phyloP scores from a whole-genome alignment of 2,113 vertebrate species.

The Sturnus vulgaris region DNA sequence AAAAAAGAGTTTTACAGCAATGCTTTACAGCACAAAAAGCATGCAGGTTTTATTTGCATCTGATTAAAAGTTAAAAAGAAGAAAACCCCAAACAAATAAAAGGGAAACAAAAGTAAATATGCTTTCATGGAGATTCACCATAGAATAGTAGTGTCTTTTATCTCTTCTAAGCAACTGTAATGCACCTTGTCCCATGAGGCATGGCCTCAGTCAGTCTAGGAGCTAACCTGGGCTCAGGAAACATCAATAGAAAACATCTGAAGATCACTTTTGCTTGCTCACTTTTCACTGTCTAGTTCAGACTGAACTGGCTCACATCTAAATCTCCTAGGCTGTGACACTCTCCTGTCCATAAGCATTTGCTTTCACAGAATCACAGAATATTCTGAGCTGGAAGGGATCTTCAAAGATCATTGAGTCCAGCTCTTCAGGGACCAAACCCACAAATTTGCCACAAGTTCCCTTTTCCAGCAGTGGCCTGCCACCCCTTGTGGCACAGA shows the following conservation, averaged over 20 bases:
- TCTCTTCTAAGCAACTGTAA: neutral
- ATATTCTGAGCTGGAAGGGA: neutral
- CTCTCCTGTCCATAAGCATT: neutral
- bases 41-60: neutral
- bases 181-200: neutral
- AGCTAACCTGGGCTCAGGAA: neutral
- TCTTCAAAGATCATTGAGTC: neutral
- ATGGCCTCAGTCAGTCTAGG: rapidly evolving
- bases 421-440: neutral
- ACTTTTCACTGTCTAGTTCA: neutral
- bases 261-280: neutral
- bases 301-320: neutral
- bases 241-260: neutral
- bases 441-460: neutral
- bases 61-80: neutral
- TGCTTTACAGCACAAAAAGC: neutral
- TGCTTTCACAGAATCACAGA: neutral
- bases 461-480: neutral
- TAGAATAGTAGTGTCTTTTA: neutral
- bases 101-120: neutral
- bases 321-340: neutral
- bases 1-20: neutral
- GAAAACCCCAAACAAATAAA: neutral
- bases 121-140: neutral
- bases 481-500: neutral